These are phyloP conservation scores for Ciona savignyi DNA, from an alignment of 23 tunicate species.

Conservation along the genomic window DNA sequence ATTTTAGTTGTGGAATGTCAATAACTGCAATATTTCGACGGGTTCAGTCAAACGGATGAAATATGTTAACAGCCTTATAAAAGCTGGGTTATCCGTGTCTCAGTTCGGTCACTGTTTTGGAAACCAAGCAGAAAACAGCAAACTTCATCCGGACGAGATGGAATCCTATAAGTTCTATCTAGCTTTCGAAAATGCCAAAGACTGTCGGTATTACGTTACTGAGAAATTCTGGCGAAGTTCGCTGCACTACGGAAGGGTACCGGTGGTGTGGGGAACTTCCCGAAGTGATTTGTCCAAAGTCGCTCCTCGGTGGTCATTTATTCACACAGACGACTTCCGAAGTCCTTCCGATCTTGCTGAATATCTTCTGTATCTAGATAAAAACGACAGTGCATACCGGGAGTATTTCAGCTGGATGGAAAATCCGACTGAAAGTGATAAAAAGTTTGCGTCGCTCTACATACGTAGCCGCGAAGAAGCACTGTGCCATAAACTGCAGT, in stretches of 20 bases:
- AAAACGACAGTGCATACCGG: conserved; percentile 29
- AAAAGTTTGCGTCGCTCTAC: background rate
- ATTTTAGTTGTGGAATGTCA: conserved; percentile 28
- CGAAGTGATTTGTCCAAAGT: conserved; percentile 22
- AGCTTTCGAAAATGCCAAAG: conserved; percentile 36
- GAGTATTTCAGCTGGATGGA: conserved; percentile 30
- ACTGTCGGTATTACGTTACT: conserved; percentile 45
- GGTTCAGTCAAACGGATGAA: conserved; percentile 8
- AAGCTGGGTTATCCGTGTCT: conserved; percentile 14
- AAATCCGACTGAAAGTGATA: background rate
- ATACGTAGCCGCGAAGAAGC: conserved; percentile 9
- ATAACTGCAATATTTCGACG: conserved; percentile 5
- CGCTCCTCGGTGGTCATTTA: conserved; percentile 46
- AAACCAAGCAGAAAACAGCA: conserved; percentile 1
- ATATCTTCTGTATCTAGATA: conserved; percentile 25
- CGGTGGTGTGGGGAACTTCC: conserved; percentile 65
- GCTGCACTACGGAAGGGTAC: conserved; percentile 23
- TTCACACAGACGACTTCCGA: conserved; percentile 48
- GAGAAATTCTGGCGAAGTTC: conserved; percentile 57
- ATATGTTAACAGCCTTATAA: conserved; percentile 1
- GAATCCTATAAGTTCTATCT: conserved; percentile 32
- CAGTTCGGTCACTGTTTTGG: conserved; percentile 23
- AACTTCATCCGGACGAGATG: conserved; percentile 7
- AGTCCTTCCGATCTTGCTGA: conserved; percentile 24
- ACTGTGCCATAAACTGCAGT: conserved; percentile 2